Conservation (phyloP, 23 tunicate species). For the Phallusia fumigata region DNA sequence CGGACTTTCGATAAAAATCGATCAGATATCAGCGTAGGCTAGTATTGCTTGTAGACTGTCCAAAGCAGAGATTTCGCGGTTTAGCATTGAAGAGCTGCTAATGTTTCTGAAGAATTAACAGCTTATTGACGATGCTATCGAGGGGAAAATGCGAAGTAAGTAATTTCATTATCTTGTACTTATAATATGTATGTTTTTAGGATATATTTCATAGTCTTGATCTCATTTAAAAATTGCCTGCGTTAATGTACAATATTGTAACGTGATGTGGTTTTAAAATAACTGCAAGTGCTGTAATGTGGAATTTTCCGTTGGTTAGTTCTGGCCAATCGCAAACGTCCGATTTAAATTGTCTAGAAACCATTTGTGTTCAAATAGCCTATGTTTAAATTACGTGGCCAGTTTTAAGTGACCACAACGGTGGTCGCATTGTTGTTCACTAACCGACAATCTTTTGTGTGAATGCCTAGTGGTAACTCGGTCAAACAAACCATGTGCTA, state of each 20-base stretch:
- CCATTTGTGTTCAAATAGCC: too few species aligned
- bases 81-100: constrained; percentile 7
- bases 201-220: background rate
- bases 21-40: background rate
- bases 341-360: too few species aligned
- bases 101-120: background rate
- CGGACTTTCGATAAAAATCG: background rate
- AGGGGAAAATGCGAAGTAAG: constrained; percentile 9
- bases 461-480: too few species aligned
- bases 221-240: background rate
- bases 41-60: background rate
- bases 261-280: too few species aligned
- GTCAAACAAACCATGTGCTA: too few species aligned
- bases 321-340: too few species aligned
- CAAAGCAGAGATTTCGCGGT: background rate
- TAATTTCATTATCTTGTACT: background rate
- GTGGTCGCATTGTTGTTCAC: too few species aligned
- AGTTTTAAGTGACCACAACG: too few species aligned
- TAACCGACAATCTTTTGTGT: too few species aligned
- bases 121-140: constrained; percentile 1
- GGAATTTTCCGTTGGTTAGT: too few species aligned
- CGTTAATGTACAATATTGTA: background rate
- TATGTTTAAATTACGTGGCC: too few species aligned
- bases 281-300: too few species aligned
- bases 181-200: background rate